Base-by-base conservation (phyloP, 2,888 invertebrate genomes). In the Diploptera punctata region DNA sequence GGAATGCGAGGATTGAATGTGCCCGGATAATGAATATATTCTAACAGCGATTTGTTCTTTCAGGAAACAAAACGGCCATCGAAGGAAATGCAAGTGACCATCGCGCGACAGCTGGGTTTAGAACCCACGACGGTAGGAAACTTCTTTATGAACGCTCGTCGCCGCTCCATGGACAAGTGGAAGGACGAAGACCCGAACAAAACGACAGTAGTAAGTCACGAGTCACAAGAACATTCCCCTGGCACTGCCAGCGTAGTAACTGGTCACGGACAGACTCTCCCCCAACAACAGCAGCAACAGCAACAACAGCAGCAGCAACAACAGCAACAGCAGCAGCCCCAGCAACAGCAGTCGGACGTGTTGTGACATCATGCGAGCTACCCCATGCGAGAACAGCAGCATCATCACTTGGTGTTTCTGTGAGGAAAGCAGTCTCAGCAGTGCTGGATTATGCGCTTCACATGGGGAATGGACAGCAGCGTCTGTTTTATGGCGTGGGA, bases 81-180 rank as follows among this genome's bases (percentile, higher is more conserved):
- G 78, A 99, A 99, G 86, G 99, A 99, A 87, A 99, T 99, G 98
- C 99, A 99, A 87, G 97, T 98, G 80, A 98, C 98, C 80, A 99
- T 99, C 86, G 98, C 98, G 31, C 89, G 98, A 78, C 98, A 99
- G 83, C 87, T 99, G 79, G 98, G 98, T 75, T 87, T 99, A 77
- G 98, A 98, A 82, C 97, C 98, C 69, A 97, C 97, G 70, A 99
- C 99, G 13, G 98, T 99, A 73, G 98, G 99, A 67, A 99, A 99
- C 84, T 99, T 99, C 89, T 99, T 99, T 87, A 99, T 99, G 99
- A 99, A 99, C 84, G 99, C 99, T n/a, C 89, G 99, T 74, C 89
- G 99, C 78, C 90, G 99, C 77, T 95, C 95, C 2, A 95, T 95
- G 94, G 99, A 99, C 85, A 99, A 98, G 81, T 99, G 98, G 98